Base-by-base conservation (phyloP, 23 tunicate genomes). In the Diplosoma virens region DNA sequence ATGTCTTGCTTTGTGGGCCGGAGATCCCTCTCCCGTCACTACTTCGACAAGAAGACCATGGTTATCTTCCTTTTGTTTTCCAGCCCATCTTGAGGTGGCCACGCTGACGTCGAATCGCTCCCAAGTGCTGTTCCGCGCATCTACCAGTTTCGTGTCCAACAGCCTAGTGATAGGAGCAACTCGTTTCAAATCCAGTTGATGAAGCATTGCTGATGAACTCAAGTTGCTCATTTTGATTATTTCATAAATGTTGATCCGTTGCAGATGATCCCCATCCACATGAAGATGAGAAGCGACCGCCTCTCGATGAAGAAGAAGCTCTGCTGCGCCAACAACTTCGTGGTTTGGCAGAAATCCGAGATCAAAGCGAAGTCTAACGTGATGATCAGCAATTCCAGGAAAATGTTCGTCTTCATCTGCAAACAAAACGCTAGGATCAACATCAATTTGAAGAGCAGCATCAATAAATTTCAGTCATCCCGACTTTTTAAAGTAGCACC, bases 231-330 rank as follows among this genome's bases (percentile, higher is more conserved):
- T 46, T 58, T 85, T 85, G 14, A 85, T 59, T 32, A 92, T 71
- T 81, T 92, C 97, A 53, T 92, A 92, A 22, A 92, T 50, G 77
- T 92, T 92, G 16, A 92, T 81, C 58, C 88, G 58, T 29, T 92
- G 97, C 34, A 63, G 33, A 53, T 73, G 84, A 30, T 75, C 71
- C n/a, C 33, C 37, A n/a, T 53, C 61, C 47, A 16, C 59, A 22
- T 35, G 30, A 30, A 84, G 33, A 41, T 84, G 89, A 1, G 73
- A 53, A 22, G 75, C 64, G 36, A 92, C 31, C 35, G 71, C 84
- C 48, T 81, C 80, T 17, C 97, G 73, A 47, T 92, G 97, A 36
- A 92, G 79, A 0, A 85, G 87, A 1, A 92, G 83, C 59, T 92
- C 92, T 16, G 97, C 68, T n/a, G 81, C 75, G 14, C 73, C 35